These are phyloP conservation scores for Cavia aperea DNA, from an alignment of 2,113 vertebrate genomes.

Conservation along the genomic window DNA sequence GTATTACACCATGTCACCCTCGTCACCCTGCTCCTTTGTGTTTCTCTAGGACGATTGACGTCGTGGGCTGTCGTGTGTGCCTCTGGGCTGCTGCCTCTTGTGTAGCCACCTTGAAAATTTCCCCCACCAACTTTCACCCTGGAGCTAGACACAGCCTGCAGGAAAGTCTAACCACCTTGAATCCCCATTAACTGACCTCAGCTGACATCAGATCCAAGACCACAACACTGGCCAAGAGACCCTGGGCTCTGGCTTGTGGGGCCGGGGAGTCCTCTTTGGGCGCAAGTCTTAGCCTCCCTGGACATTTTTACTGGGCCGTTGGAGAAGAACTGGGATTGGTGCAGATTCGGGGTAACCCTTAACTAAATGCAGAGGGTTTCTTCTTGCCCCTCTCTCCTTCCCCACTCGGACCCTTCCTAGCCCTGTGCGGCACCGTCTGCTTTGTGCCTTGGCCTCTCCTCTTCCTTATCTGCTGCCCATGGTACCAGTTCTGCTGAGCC, in stretches of 20 bases:
- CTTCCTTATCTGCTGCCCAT: neutral
- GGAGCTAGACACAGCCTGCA: neutral
- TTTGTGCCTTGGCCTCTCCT: neutral
- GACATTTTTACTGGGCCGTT: neutral
- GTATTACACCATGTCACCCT: neutral
- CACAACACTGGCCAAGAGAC: accelerated
- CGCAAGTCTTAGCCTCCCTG: neutral
- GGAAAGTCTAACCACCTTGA: neutral
- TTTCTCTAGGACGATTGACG: conserved; percentile 63
- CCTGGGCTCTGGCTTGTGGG: neutral
- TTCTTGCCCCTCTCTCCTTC: neutral
- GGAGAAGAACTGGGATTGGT: neutral
- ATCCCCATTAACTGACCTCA: neutral
- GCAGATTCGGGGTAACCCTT: neutral
- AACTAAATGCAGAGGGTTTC: neutral
- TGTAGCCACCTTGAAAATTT: neutral
- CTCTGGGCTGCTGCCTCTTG: neutral
- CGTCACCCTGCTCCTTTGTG: neutral
- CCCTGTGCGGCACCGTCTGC: neutral
- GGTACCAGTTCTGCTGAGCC: neutral
- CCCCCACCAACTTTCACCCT: neutral
- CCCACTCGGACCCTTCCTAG: accelerated
- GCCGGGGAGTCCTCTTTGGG: neutral
- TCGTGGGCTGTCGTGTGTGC: neutral
- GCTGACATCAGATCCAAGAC: neutral